A percentile compares a stretch with the other conserved stretches of the same genome.
Conservation (phyloP, 2,888 invertebrate species). For the Tetragonisca angustula region DNA sequence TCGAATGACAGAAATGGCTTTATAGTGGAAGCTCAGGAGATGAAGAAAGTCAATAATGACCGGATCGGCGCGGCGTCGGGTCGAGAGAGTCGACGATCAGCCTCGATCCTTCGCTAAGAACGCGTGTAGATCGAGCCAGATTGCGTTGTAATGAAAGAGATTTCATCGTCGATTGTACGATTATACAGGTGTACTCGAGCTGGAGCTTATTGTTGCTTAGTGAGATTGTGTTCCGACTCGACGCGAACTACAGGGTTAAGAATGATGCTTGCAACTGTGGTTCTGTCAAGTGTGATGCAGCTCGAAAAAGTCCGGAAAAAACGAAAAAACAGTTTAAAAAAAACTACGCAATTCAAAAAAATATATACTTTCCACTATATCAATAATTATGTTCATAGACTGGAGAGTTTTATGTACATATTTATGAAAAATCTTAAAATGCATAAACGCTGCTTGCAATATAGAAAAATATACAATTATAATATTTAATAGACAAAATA, state of each 20-base stretch:
- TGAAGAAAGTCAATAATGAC: slow-evolving; percentile 74
- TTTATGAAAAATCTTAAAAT: too few species aligned
- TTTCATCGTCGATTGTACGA: slow-evolving; percentile 12
- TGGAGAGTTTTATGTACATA: too few species aligned
- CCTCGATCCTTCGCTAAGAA: slow-evolving; percentile 13
- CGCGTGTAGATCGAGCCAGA: slow-evolving; percentile 32
- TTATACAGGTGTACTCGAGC: slow-evolving; percentile 1
- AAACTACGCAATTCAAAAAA: too few species aligned
- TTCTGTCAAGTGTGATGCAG: too few species aligned
- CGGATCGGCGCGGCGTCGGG: slow-evolving; percentile 18
- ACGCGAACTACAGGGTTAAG: too few species aligned
- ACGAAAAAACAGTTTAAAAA: too few species aligned
- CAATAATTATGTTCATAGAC: too few species aligned
- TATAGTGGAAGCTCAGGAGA: slow-evolving; percentile 71
- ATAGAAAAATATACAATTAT: too few species aligned
- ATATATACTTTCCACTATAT: too few species aligned
- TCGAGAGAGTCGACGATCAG: slow-evolving; percentile 14
- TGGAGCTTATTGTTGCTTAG: background rate
- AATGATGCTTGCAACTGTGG: background rate
- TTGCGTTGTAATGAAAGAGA: slow-evolving; percentile 18
- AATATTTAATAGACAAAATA: too few species aligned
- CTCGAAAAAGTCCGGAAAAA: too few species aligned
- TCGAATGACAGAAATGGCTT: slow-evolving; percentile 80
- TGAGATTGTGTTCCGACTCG: background rate
- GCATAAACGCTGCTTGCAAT: too few species aligned